Evolutionary conservation across 2,797 vertebrate genomes (phyloP).

Genomic region (Leptatherina wallacei): DNA sequence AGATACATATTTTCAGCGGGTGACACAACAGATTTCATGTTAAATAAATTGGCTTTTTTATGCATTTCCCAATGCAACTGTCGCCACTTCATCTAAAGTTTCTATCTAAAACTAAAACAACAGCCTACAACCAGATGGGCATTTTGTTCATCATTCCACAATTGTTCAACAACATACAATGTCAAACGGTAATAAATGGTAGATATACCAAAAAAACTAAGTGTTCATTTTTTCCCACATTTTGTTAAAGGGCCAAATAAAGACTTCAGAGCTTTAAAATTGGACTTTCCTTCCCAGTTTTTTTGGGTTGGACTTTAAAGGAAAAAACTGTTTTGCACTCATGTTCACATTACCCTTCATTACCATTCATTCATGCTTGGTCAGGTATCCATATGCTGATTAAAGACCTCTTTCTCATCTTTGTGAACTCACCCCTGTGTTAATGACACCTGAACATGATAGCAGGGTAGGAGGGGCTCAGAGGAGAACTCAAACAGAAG

Average conservation of each 20-base stretch:
- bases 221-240: too few species aligned
- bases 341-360: neutral
- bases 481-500: constrained; percentile 97
- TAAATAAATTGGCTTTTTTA: neutral
- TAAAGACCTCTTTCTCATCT: neutral
- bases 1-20: too few species aligned
- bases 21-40: neutral
- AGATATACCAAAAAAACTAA: too few species aligned
- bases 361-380: neutral
- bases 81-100: too few species aligned
- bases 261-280: too few species aligned
- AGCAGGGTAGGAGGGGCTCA: constrained; percentile 93
- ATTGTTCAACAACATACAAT: too few species aligned
- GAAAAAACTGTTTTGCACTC: neutral
- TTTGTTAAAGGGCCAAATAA: too few species aligned
- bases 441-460: constrained; percentile 94
- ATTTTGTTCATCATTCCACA: too few species aligned
- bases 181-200: too few species aligned
- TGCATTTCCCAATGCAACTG: neutral
- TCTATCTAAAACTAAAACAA: neutral
- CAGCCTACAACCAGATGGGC: too few species aligned
- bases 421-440: constrained; percentile 90
- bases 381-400: neutral
- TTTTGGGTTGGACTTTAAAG: too few species aligned
- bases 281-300: too few species aligned